phyloP scores from a whole-genome alignment of 2,888 invertebrate species.

The Furcula furcula region DNA sequence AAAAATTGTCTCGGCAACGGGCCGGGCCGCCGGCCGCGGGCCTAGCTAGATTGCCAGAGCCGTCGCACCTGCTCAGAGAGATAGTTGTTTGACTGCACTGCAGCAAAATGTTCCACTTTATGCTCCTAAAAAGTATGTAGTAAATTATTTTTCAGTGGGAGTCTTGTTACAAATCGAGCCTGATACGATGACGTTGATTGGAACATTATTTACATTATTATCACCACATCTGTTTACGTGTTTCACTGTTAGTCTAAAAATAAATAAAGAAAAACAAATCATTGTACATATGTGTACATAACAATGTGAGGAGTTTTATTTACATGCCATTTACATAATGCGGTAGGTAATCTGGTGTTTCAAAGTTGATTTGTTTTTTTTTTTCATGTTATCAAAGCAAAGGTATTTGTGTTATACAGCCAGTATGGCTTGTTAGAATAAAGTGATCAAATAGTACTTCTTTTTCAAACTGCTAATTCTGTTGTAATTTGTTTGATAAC shows the following conservation, averaged over 20 bases:
- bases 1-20: slow-evolving; percentile 44
- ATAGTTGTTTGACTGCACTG: slow-evolving; percentile 34
- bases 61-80: slow-evolving; percentile 44
- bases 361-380: slow-evolving; percentile 8
- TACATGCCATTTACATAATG: slow-evolving; percentile 10
- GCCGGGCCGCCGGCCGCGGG: slow-evolving; percentile 56
- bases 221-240: slow-evolving; percentile 15
- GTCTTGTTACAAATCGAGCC: slow-evolving; percentile 14
- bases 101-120: not conserved
- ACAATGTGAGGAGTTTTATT: slow-evolving; percentile 17
- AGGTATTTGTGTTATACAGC: slow-evolving; percentile 16
- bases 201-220: slow-evolving; percentile 19
- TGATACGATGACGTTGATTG: slow-evolving; percentile 25
- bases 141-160: slow-evolving; percentile 17
- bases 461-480: no score
- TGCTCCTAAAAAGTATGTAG: not conserved
- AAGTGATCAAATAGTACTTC: no score
- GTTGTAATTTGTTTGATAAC: no score
- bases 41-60: slow-evolving; percentile 22
- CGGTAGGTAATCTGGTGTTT: no score
- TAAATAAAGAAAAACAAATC: slow-evolving; percentile 22
- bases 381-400: slow-evolving; percentile 14
- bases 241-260: slow-evolving; percentile 16
- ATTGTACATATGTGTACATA: slow-evolving; percentile 7
- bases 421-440: slow-evolving; percentile 7